These are phyloP conservation scores for Bimastos eiseni DNA, from an alignment of 2,888 invertebrate species.

Conservation along the genomic window DNA sequence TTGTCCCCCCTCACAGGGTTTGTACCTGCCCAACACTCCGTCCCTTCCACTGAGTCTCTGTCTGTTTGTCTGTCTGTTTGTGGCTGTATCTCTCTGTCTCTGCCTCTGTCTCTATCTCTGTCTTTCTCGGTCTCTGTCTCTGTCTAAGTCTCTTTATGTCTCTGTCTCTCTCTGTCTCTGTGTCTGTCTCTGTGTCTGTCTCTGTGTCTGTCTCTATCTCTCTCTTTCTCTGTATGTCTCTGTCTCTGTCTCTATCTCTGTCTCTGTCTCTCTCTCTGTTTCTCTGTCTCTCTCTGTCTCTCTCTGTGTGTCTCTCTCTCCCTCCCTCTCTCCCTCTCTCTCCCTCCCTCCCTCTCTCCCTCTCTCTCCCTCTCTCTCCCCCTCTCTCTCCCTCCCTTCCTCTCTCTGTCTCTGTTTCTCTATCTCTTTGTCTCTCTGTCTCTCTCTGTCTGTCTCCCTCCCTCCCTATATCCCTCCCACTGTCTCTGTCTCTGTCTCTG, in stretches of 20 bases:
- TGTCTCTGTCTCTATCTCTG: neutral
- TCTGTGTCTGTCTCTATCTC: neutral
- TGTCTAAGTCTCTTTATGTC: neutral
- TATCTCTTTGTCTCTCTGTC: neutral
- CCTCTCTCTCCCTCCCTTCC: neutral
- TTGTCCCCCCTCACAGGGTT: too few species aligned
- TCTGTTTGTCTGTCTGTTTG: neutral
- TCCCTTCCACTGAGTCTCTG: neutral
- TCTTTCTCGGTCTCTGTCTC: neutral
- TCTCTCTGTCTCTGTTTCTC: neutral
- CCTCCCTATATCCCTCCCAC: too few species aligned
- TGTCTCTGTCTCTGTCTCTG: neutral
- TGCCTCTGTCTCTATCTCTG: neutral
- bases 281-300: neutral
- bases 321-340: neutral
- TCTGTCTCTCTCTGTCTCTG: neutral
- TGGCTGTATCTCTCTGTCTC: too few species aligned
- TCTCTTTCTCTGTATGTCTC: too few species aligned
- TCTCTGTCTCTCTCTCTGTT: neutral
- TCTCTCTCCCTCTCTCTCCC: too few species aligned
- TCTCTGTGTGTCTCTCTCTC: neutral
- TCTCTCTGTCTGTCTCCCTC: neutral
- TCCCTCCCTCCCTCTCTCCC: neutral
- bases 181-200: neutral
- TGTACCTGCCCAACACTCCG: neutral